These are phyloP conservation scores for Ormyrus labotus DNA, from an alignment of 2,888 invertebrate species.

Conservation along the genomic window DNA sequence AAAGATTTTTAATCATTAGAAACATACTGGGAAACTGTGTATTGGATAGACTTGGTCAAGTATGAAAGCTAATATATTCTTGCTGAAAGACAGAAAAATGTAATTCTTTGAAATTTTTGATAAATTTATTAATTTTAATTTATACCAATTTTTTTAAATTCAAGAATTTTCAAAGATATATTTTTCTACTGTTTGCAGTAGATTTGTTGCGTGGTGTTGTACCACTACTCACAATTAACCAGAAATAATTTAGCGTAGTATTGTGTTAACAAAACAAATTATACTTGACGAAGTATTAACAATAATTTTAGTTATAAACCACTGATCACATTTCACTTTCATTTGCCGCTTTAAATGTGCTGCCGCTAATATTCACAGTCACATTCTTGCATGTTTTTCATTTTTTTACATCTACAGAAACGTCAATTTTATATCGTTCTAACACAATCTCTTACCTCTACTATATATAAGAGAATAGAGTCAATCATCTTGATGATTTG, in stretches of 20 bases:
- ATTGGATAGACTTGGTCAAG: slow-evolving; percentile 71
- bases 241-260: slow-evolving; percentile 26
- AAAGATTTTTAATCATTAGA: not conserved
- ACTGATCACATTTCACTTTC: slow-evolving; percentile 73
- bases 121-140: too few species aligned
- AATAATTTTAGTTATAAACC: slow-evolving; percentile 68
- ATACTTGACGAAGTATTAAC: slow-evolving; percentile 74
- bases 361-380: slow-evolving; percentile 56
- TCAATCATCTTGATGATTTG: not conserved
- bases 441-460: slow-evolving; percentile 28
- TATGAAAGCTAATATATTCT: slow-evolving; percentile 62
- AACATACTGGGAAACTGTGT: slow-evolving; percentile 53
- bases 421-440: slow-evolving; percentile 57
- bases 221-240: slow-evolving; percentile 51
- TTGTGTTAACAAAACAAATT: slow-evolving; percentile 47
- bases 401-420: slow-evolving; percentile 37
- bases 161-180: slow-evolving; percentile 36
- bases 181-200: slow-evolving; percentile 37
- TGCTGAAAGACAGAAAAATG: slow-evolving; percentile 3
- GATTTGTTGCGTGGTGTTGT: slow-evolving; percentile 34
- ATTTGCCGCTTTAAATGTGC: slow-evolving; percentile 76
- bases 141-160: not conserved
- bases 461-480: slow-evolving; percentile 21
- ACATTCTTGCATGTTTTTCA: slow-evolving; percentile 47
- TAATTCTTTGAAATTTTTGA: slow-evolving; percentile 21